phyloP scores from a whole-genome alignment of 2,888 invertebrate species.

The Temnothorax unifasciatus region DNA sequence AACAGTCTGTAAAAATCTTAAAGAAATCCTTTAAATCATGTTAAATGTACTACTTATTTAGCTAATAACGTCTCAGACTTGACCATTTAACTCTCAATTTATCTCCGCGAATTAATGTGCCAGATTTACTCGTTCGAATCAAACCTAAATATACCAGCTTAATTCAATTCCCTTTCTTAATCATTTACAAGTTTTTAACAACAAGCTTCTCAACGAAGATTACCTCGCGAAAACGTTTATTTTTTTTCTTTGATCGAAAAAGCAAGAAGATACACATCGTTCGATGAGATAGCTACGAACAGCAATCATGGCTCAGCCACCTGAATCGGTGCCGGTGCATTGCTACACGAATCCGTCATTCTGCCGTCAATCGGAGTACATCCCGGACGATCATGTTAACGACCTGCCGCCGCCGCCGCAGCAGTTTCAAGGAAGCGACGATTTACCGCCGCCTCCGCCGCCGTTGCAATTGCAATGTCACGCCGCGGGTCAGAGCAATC shows the following conservation, averaged over 20 bases:
- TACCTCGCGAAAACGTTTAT: background rate
- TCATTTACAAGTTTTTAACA: background rate
- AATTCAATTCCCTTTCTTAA: background rate
- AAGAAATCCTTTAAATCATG: background rate
- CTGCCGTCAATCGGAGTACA: constrained; percentile 92
- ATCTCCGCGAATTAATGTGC: constrained; percentile 1
- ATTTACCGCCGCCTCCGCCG: constrained; percentile 81
- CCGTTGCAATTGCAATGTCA: constrained; percentile 78
- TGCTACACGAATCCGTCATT: constrained; percentile 94
- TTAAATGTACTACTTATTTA: constrained; percentile 23
- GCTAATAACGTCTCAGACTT: constrained; percentile 28
- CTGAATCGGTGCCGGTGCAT: constrained; percentile 82
- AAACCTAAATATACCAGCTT: background rate
- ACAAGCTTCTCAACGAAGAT: background rate
- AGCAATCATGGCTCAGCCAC: constrained; percentile 65
- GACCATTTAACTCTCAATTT: constrained; percentile 23
- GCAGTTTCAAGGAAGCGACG: constrained; percentile 77
- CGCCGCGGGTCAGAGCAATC: constrained; percentile 81
- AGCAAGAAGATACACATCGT: background rate
- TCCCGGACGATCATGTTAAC: constrained; percentile 82
- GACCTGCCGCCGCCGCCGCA: constrained; percentile 85
- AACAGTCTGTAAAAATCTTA: background rate
- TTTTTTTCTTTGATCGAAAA: background rate
- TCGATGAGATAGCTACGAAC: constrained; percentile 36
- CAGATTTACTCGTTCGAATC: constrained; percentile 1